Evolutionary conservation across 2,888 invertebrate genomes (phyloP).

Genomic region (Gisinianus flammeolus): DNA sequence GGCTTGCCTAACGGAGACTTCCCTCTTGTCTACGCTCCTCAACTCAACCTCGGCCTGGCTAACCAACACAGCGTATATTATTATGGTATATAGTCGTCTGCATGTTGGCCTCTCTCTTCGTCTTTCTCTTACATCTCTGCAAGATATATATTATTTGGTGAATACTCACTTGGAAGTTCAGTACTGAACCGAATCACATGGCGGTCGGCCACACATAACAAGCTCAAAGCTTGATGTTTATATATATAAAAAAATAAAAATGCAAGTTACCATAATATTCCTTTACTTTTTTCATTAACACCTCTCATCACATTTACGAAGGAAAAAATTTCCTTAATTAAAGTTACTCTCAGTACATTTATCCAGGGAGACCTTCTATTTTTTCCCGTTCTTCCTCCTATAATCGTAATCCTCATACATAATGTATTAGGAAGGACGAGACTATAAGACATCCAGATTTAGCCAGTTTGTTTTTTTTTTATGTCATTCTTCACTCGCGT

Average conservation of each 20-base stretch:
- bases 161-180: background rate
- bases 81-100: background rate
- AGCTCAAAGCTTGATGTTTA: too few relatives aligned
- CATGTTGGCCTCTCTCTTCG: background rate
- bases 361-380: background rate
- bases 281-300: background rate
- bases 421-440: too few relatives aligned
- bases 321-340: background rate
- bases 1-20: background rate
- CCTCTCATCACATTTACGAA: background rate
- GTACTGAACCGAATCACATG: background rate
- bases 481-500: too few relatives aligned
- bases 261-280: too few relatives aligned
- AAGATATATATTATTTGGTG: background rate
- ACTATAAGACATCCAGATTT: too few relatives aligned
- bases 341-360: background rate
- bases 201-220: slow-evolving; percentile 1
- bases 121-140: background rate
- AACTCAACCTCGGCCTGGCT: background rate
- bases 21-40: background rate
- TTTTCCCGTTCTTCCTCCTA: background rate
- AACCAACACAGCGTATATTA: background rate
- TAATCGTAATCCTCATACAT: too few relatives aligned
- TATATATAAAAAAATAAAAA: too few relatives aligned
- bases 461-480: background rate